Evolutionary conservation across 2,888 invertebrate species (phyloP).

Genomic region (Panzeria rudis): DNA sequence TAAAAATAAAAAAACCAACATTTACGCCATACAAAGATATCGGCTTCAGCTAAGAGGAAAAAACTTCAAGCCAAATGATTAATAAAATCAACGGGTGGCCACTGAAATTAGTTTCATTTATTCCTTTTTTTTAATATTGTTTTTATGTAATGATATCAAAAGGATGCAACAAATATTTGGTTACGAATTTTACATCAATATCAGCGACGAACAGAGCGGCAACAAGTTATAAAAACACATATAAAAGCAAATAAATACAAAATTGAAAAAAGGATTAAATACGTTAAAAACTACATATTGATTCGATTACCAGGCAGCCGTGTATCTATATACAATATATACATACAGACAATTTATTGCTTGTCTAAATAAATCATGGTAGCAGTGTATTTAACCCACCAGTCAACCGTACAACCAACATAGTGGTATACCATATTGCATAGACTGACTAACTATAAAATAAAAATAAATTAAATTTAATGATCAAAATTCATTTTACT

Average conservation of each 20-base stretch:
- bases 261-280: constrained; percentile 58
- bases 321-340: background rate
- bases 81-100: constrained; percentile 75
- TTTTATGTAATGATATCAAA: constrained; percentile 64
- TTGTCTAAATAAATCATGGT: constrained; percentile 68
- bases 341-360: constrained; percentile 52
- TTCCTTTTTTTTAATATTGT: constrained; percentile 8
- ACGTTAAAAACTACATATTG: constrained; percentile 51
- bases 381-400: constrained; percentile 57
- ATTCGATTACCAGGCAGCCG: constrained; percentile 38
- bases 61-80: constrained; percentile 70
- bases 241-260: background rate
- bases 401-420: constrained; percentile 37
- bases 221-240: constrained; percentile 41
- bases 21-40: constrained; percentile 16
- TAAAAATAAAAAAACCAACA: constrained; percentile 20
- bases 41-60: constrained; percentile 20
- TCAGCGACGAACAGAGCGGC: constrained; percentile 28
- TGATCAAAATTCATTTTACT: constrained; percentile 44
- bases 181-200: constrained; percentile 41
- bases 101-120: constrained; percentile 72
- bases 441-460: constrained; percentile 21
- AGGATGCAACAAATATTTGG: constrained; percentile 65
- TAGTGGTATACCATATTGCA: constrained; percentile 18
- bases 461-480: constrained; percentile 50